Evolutionary conservation across 2,888 invertebrate species (phyloP).

Genomic region (Lasioglossum morio): DNA sequence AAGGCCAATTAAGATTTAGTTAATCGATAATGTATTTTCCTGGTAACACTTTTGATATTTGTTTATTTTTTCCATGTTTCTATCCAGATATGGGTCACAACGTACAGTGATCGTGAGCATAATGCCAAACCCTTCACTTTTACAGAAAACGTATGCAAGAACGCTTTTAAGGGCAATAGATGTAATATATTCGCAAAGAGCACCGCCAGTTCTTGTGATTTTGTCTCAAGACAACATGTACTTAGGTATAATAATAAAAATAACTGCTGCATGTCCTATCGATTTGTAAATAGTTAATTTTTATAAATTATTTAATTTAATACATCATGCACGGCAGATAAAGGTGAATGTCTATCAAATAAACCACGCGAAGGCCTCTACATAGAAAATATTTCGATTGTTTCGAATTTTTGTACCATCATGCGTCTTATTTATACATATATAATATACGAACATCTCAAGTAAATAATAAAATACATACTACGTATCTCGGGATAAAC

Average conservation of each 20-base stretch:
- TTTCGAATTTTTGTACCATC: conserved; percentile 56
- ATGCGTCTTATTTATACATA: conserved; percentile 12
- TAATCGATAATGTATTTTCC: conserved; percentile 34
- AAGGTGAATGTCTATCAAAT: conserved; percentile 65
- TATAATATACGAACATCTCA: not conserved
- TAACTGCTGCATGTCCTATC: conserved; percentile 81
- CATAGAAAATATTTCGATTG: conserved; percentile 38
- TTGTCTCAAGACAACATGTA: conserved; percentile 73
- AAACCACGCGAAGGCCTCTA: conserved; percentile 54
- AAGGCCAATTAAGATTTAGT: conserved; percentile 25
- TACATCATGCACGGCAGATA: conserved; percentile 60
- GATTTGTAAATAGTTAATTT: conserved; percentile 83
- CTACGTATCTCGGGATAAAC: conserved; percentile 24
- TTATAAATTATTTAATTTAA: conserved; percentile 81
- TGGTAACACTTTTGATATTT: conserved; percentile 60
- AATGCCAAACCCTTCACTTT: conserved; percentile 79
- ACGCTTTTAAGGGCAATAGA: conserved; percentile 79
- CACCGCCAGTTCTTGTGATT: conserved; percentile 76
- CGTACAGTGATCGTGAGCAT: conserved; percentile 79
- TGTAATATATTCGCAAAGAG: conserved; percentile 77
- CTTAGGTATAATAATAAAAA: conserved; percentile 72
- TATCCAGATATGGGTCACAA: conserved; percentile 78
- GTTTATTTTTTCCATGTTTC: conserved; percentile 76
- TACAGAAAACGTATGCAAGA: conserved; percentile 80
- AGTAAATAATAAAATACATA: conserved; percentile 22